Base-by-base conservation (phyloP, 2,113 vertebrate genomes). In the Fulica atra region DNA sequence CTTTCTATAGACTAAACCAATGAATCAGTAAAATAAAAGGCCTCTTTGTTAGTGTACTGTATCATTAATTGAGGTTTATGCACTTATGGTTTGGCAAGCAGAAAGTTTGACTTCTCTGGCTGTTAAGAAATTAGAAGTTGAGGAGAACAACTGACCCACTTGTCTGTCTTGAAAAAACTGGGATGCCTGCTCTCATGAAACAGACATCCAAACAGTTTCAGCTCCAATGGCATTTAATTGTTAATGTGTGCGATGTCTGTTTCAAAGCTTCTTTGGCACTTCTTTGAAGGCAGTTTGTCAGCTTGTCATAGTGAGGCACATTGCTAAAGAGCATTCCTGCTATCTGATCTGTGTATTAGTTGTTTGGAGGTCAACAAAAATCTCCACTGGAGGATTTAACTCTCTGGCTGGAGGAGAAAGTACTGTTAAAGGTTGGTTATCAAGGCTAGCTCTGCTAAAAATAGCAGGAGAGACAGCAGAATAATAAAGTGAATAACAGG, bases 1-100 rank as follows among this genome's bases (percentile, higher is more conserved):
- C 81, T 76, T 91, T 89, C 70, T 92, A 94, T 82, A 94, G 95
- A 92, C 94, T 95, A 95, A 95, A 92, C 88, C 81, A 83, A 35
- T 3, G 73, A 93, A 96, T 93, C 61, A 46, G 76, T 79, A 33
- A 88, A 91, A 88, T 71, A 91, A 78, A 96, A 89, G 83, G 63
- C 29, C 48, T 87, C 81, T 97, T 87, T 95, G 89, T 96, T 89
- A 65, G 50, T 68, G 53, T 82, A 46, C 31, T 81, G 0, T 84
- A 83, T 87, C 86, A 50, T 87, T 94, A 94, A 92, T 91, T 79
- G 81, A 87, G 53, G 61, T 88, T 96, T 90, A 40, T 81, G 61
- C 69, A 64, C 87, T 93, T 96, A 69, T 0, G 13, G 77, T 69
- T 93, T 93, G 92, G 72, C 90, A 84, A 93, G 77, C 61, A 88